Conservation (phyloP, 2,888 invertebrate species). For the Tipula helvola region DNA sequence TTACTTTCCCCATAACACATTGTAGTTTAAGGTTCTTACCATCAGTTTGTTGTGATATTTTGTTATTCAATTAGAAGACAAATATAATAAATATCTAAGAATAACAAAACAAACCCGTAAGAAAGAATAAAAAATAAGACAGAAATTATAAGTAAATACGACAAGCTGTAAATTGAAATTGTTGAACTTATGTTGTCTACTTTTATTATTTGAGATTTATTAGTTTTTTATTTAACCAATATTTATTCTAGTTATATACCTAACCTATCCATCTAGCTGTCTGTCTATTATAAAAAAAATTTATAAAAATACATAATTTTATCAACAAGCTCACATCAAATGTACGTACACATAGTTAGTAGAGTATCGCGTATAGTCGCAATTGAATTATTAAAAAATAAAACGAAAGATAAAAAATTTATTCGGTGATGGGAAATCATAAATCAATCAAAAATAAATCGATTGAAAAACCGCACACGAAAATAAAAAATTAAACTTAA, state of each 20-base stretch:
- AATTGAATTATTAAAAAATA: not conserved
- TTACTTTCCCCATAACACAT: not conserved
- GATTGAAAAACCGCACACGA: not conserved
- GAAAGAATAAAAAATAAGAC: not conserved
- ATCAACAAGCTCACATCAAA: not conserved
- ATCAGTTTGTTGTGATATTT: not conserved
- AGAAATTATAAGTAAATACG: not conserved
- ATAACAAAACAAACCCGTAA: not conserved
- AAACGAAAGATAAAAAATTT: not conserved
- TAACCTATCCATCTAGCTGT: not conserved
- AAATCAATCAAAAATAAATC: not conserved
- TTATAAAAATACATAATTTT: not conserved
- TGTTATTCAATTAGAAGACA: not conserved
- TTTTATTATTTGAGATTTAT: not conserved
- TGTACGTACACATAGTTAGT: not conserved
- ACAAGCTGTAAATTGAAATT: not conserved
- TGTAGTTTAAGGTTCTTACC: not conserved
- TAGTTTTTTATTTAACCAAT: not conserved
- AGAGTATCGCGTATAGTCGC: not conserved
- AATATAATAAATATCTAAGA: not conserved
- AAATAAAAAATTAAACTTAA: not conserved
- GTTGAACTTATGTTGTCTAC: not conserved
- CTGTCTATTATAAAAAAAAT: not conserved
- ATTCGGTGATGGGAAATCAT: not conserved
- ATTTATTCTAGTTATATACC: not conserved